Evolutionary conservation across 2,797 vertebrate genomes (phyloP).

Genomic region (Diplodus sargus): DNA sequence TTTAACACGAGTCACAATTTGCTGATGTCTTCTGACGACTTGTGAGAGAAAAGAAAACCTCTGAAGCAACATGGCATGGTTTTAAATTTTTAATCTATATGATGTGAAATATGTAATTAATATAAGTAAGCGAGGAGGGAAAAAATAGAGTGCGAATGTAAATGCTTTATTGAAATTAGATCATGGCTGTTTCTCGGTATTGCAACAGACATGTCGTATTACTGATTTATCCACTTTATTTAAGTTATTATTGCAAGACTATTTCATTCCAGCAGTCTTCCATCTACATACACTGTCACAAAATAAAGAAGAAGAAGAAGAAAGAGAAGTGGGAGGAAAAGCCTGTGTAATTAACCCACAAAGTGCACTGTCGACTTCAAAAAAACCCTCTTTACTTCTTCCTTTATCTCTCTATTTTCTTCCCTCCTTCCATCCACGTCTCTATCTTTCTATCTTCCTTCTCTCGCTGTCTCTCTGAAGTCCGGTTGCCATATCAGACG

Average conservation of each 20-base stretch:
- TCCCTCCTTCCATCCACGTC: constrained; percentile 29
- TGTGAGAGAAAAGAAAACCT: background rate
- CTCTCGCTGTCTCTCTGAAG: constrained; percentile 72
- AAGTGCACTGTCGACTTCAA: constrained; percentile 69
- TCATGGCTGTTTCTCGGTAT: background rate
- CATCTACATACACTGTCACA: background rate
- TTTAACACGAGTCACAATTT: background rate
- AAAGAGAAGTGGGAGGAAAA: constrained; percentile 44
- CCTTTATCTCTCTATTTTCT: constrained; percentile 31
- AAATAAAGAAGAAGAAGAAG: constrained; percentile 4
- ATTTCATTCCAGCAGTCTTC: background rate
- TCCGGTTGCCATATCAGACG: constrained; percentile 70
- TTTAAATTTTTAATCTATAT: background rate
- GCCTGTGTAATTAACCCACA: constrained; percentile 70
- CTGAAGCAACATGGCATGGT: background rate
- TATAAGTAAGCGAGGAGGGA: background rate
- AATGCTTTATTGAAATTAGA: background rate
- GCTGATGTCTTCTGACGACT: too few relatives aligned
- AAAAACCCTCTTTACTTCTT: constrained; percentile 56
- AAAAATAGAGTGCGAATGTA: background rate
- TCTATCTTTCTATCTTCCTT: constrained; percentile 62
- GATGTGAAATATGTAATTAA: background rate
- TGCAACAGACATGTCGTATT: background rate
- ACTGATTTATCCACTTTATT: background rate
- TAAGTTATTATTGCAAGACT: background rate